A percentile compares a stretch with the other conserved stretches of the same genome.
Conservation (phyloP, 2,888 invertebrate species). For the Drosophila borborema region DNA sequence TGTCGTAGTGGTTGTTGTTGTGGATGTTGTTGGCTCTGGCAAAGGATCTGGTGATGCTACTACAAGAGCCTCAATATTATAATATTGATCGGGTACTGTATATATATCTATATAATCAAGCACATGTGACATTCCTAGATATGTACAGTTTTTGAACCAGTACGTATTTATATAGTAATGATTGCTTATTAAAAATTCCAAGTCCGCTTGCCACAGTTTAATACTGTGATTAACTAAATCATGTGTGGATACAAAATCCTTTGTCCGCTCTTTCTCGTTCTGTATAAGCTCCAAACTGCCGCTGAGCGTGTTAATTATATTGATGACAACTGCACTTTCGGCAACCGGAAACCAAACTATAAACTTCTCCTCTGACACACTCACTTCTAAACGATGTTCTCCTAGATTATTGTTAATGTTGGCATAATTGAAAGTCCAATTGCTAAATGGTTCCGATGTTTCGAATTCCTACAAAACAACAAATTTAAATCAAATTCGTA, state of each 20-base stretch:
- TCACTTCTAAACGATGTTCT: slow-evolving; percentile 87
- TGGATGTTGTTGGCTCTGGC: slow-evolving; percentile 83
- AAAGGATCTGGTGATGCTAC: slow-evolving; percentile 89
- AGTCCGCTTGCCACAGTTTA: slow-evolving; percentile 87
- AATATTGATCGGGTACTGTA: slow-evolving; percentile 87
- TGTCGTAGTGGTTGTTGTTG: slow-evolving; percentile 86
- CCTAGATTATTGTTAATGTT: slow-evolving; percentile 86
- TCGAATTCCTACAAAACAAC: slow-evolving; percentile 78
- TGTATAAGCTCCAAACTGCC: slow-evolving; percentile 89
- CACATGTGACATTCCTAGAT: slow-evolving; percentile 88
- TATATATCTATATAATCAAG: slow-evolving; percentile 89
- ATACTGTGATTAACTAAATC: slow-evolving; percentile 87
- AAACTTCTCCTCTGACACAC: slow-evolving; percentile 83
- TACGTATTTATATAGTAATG: slow-evolving; percentile 88
- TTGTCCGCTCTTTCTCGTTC: slow-evolving; percentile 86
- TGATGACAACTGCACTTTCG: slow-evolving; percentile 80
- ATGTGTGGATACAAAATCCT: slow-evolving; percentile 88
- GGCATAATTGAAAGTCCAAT: slow-evolving; percentile 88
- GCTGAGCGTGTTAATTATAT: slow-evolving; percentile 88
- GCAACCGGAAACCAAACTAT: slow-evolving; percentile 83
- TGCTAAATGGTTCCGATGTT: slow-evolving; percentile 86
- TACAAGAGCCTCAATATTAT: slow-evolving; percentile 89
- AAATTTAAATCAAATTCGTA: slow-evolving; percentile 1
- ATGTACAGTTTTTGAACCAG: slow-evolving; percentile 93
- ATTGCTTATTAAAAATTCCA: slow-evolving; percentile 86